Conservation (phyloP, 2,888 invertebrate species). For the Nephrotoma guestfalica region DNA sequence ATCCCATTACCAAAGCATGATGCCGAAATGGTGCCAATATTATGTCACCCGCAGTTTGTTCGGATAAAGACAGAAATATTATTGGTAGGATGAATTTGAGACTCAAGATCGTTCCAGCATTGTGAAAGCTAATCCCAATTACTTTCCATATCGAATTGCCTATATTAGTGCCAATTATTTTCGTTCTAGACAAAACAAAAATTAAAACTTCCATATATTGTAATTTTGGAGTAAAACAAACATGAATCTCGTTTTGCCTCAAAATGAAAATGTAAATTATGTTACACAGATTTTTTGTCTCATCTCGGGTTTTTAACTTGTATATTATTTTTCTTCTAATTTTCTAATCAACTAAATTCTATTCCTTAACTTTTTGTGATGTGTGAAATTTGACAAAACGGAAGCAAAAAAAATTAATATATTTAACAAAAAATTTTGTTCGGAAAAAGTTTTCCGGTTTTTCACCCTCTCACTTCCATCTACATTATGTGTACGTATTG, state of each 20-base stretch:
- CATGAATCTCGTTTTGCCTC: not conserved
- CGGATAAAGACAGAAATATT: too few species aligned
- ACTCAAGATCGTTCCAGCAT: too few species aligned
- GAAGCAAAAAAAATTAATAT: not conserved
- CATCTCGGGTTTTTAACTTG: not conserved
- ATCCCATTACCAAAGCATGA: too few species aligned
- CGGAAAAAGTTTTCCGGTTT: not conserved
- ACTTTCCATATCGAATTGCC: too few species aligned
- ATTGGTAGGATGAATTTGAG: too few species aligned
- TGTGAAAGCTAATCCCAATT: too few species aligned
- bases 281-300: not conserved
- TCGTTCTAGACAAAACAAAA: too few species aligned
- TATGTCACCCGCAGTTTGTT: too few species aligned
- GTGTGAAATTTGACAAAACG: not conserved
- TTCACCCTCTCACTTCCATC: not conserved
- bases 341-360: not conserved
- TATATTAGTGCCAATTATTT: too few species aligned
- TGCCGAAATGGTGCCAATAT: too few species aligned
- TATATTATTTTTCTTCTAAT: not conserved
- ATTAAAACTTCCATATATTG: not conserved
- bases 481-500: not conserved
- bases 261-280: not conserved
- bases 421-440: not conserved
- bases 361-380: not conserved
- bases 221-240: not conserved